Percentiles rank a stretch among this genome's conserved stretches.
Evolutionary conservation across 2,888 invertebrate species (phyloP).

Genomic region (Athrips mouffetella): DNA sequence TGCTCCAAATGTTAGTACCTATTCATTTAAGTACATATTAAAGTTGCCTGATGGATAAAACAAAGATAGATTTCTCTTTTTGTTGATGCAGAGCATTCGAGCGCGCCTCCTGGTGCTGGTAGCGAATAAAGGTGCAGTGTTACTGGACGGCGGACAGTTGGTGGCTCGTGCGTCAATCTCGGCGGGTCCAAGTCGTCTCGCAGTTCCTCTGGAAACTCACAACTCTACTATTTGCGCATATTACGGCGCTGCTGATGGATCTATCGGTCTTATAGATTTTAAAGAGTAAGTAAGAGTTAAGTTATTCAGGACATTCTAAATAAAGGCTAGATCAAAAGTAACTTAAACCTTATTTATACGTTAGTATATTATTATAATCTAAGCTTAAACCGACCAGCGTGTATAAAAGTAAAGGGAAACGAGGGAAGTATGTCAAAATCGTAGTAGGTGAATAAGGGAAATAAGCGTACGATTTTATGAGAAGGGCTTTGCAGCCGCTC

Average conservation of each 20-base stretch:
- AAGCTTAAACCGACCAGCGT: too few species aligned
- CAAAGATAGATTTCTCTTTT: neutral
- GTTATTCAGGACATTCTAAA: neutral
- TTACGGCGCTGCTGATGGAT: constrained; percentile 93
- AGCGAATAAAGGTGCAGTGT: constrained; percentile 87
- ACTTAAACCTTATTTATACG: too few species aligned
- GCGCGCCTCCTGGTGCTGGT: constrained; percentile 87
- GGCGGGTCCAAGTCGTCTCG: constrained; percentile 57
- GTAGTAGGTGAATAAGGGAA: too few species aligned
- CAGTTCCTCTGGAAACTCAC: constrained; percentile 44
- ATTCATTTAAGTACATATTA: neutral
- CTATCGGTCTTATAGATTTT: constrained; percentile 85
- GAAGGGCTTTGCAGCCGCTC: too few species aligned
- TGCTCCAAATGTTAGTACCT: constrained; percentile 67
- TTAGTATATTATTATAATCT: too few species aligned
- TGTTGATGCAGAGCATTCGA: constrained; percentile 71
- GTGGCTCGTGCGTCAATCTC: constrained; percentile 44
- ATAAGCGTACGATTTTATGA: too few species aligned
- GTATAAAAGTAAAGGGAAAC: too few species aligned
- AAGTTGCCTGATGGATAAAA: neutral
- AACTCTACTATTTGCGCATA: constrained; percentile 82
- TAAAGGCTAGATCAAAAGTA: too few species aligned
- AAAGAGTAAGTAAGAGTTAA: constrained; percentile 61
- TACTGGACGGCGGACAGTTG: constrained; percentile 86
- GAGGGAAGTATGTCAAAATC: too few species aligned